These are phyloP conservation scores for Carassius carassius DNA, from an alignment of 2,113 vertebrate species.

Conservation along the genomic window DNA sequence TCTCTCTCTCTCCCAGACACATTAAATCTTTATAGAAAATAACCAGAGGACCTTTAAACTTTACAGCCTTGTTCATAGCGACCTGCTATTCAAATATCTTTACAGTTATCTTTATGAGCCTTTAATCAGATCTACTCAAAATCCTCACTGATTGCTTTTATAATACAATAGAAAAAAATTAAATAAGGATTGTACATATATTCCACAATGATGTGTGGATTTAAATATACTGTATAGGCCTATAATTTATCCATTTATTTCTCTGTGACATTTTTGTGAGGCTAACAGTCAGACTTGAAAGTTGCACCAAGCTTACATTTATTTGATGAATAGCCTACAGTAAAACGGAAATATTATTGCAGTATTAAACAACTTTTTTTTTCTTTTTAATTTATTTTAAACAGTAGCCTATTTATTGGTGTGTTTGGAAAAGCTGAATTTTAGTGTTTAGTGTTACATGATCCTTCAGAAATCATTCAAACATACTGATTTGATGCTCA, in stretches of 20 bases:
- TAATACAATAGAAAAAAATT: neutral
- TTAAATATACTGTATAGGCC: neutral
- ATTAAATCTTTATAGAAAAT: neutral
- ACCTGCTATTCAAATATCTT: neutral
- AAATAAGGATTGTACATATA: neutral
- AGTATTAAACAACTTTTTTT: neutral
- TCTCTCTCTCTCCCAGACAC: too few species aligned
- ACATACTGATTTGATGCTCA: neutral
- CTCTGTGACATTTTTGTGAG: neutral
- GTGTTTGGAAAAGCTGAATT: neutral
- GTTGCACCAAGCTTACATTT: neutral
- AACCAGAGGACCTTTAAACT: constrained; percentile 14
- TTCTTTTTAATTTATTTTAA: neutral
- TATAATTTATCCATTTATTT: neutral
- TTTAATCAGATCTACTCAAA: constrained; percentile 7
- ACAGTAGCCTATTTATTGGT: neutral
- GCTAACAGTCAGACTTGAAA: neutral
- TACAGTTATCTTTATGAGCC: neutral
- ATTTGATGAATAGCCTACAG: neutral
- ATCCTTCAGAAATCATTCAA: neutral
- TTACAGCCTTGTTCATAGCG: neutral
- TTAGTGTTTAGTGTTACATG: neutral
- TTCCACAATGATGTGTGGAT: neutral
- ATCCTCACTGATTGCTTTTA: neutral
- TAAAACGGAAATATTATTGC: neutral